Conservation (phyloP, 2,888 invertebrate genomes). For the Scelioninae gen. 1 region DNA sequence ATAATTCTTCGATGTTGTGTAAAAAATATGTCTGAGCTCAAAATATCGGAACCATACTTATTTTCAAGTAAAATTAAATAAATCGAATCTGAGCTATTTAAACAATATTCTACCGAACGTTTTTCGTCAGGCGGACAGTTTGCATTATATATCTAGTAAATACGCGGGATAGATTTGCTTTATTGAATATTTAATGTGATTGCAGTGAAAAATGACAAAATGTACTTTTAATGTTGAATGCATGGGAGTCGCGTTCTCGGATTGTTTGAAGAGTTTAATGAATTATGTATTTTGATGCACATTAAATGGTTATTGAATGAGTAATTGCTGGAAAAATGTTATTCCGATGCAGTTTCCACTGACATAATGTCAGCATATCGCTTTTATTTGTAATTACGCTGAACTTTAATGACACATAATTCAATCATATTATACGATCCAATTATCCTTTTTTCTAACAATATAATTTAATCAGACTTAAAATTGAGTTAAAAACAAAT, state of each 20-base stretch:
- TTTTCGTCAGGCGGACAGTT: not conserved
- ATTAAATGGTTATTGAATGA: conserved; percentile 55
- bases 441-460: not conserved
- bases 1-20: too few relatives aligned
- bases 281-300: conserved; percentile 49
- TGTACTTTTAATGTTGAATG: conserved; percentile 45
- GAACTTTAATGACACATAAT: conserved; percentile 21
- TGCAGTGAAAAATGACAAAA: conserved; percentile 40
- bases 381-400: conserved; percentile 20
- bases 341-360: conserved; percentile 13
- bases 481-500: not conserved
- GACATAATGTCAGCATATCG: conserved; percentile 30
- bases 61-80: not conserved
- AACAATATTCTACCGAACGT: not conserved
- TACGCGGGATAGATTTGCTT: conserved; percentile 16
- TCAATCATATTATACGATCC: not conserved
- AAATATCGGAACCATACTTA: too few relatives aligned
- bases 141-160: conserved; percentile 32
- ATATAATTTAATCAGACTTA: too few relatives aligned
- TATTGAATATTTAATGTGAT: conserved; percentile 34
- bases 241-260: conserved; percentile 35
- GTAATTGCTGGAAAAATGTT: conserved; percentile 44
- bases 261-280: conserved; percentile 44
- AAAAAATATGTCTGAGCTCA: too few relatives aligned
- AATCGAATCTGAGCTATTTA: not conserved